Evolutionary conservation across 1,140 invertebrate species (phyloP).

Genomic region (Zaprionus ghesquierei): DNA sequence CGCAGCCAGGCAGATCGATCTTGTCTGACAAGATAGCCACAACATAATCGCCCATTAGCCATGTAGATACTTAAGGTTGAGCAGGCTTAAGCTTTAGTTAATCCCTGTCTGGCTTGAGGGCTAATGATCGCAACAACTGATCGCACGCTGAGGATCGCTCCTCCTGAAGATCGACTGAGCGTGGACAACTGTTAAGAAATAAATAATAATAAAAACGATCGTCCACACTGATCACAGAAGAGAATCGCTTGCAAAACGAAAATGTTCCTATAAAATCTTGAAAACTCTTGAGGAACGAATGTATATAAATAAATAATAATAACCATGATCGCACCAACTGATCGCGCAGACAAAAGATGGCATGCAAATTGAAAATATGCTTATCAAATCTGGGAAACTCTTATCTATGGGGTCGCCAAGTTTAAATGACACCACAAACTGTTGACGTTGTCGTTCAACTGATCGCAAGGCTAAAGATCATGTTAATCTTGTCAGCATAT

Average conservation of each 20-base stretch:
- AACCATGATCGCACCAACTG: too few species aligned
- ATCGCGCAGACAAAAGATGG: neutral
- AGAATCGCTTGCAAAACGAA: too few species aligned
- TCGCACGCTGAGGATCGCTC: too few species aligned
- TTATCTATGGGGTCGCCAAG: conserved; percentile 1
- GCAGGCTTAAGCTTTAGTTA: neutral
- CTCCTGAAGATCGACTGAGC: neutral
- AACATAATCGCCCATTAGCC: neutral
- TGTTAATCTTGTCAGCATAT: conserved; percentile 32
- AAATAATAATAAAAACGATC: too few species aligned
- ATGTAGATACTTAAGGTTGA: neutral
- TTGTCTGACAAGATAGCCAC: neutral
- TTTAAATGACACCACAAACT: neutral
- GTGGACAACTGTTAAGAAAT: too few species aligned
- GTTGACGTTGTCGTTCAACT: neutral
- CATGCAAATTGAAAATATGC: neutral
- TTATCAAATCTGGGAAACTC: neutral
- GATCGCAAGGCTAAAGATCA: conserved; percentile 30
- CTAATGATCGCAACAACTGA: neutral
- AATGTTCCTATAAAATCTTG: too few species aligned
- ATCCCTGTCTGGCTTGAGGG: neutral
- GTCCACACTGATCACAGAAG: too few species aligned
- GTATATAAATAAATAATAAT: too few species aligned
- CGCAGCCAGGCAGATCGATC: neutral
- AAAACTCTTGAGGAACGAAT: too few species aligned